Evolutionary conservation across 2,113 vertebrate species (phyloP).

Genomic region (Coturnix japonica): DNA sequence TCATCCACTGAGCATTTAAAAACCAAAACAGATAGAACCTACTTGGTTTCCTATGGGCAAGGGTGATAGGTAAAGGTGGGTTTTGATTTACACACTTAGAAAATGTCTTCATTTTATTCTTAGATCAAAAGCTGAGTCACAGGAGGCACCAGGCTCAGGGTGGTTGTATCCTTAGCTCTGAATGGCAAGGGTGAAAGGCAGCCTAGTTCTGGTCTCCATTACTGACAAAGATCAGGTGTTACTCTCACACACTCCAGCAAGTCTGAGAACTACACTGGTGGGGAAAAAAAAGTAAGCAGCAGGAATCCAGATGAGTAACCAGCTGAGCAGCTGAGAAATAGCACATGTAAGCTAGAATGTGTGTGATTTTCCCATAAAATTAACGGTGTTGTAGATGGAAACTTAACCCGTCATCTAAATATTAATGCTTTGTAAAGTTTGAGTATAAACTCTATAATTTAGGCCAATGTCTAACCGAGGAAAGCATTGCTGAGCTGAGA

Average conservation of each 20-base stretch:
- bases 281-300: neutral
- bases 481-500: neutral
- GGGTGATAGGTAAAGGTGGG: neutral
- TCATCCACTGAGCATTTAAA: neutral
- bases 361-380: slow-evolving; percentile 5
- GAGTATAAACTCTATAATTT: neutral
- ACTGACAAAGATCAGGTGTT: neutral
- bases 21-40: neutral
- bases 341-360: neutral
- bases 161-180: neutral
- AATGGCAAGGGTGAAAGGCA: neutral
- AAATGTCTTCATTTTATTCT: neutral
- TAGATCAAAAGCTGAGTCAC: neutral
- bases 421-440: slow-evolving; percentile 16
- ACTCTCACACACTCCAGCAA: neutral
- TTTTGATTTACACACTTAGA: neutral
- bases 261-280: neutral
- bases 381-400: neutral
- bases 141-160: neutral
- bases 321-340: neutral
- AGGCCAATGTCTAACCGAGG: neutral
- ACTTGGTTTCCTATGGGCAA: neutral
- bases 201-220: neutral
- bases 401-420: slow-evolving; percentile 1
- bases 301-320: neutral